phyloP scores from a whole-genome alignment of 1,140 invertebrate species.

The Plectrocnemia conspersa region DNA sequence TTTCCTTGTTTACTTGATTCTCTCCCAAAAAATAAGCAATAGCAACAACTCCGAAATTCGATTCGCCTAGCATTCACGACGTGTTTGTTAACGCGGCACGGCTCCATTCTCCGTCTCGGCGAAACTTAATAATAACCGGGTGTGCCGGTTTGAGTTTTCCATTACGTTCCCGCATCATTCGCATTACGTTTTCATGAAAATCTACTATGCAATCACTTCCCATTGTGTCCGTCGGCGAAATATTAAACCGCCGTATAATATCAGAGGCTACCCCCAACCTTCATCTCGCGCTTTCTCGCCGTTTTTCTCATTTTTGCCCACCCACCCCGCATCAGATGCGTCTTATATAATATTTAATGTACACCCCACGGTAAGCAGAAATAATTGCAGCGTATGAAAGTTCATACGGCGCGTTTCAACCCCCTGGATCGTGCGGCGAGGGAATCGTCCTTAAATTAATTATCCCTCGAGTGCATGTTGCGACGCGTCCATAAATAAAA shows the following conservation, averaged over 20 bases:
- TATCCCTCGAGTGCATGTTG: not conserved
- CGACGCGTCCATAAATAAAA: not conserved
- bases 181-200: constrained; percentile 36
- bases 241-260: constrained; percentile 28
- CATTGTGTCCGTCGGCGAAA: constrained; percentile 22
- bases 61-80: not conserved
- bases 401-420: not conserved
- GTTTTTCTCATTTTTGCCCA: constrained; percentile 24
- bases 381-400: constrained; percentile 25
- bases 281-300: constrained; percentile 8
- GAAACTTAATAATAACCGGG: constrained; percentile 34
- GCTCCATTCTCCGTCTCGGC: too few relatives aligned
- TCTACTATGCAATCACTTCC: constrained; percentile 36
- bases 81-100: not conserved
- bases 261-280: not conserved
- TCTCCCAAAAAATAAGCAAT: too few relatives aligned
- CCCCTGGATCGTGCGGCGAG: too few relatives aligned
- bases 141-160: constrained; percentile 32
- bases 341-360: constrained; percentile 36
- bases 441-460: not conserved
- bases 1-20: too few relatives aligned
- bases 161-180: constrained; percentile 29
- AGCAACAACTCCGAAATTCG: constrained; percentile 8
- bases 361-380: constrained; percentile 22
- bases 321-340: constrained; percentile 20